These are phyloP conservation scores for Drosophila borborema DNA, from an alignment of 2,888 invertebrate genomes.

Conservation along the genomic window DNA sequence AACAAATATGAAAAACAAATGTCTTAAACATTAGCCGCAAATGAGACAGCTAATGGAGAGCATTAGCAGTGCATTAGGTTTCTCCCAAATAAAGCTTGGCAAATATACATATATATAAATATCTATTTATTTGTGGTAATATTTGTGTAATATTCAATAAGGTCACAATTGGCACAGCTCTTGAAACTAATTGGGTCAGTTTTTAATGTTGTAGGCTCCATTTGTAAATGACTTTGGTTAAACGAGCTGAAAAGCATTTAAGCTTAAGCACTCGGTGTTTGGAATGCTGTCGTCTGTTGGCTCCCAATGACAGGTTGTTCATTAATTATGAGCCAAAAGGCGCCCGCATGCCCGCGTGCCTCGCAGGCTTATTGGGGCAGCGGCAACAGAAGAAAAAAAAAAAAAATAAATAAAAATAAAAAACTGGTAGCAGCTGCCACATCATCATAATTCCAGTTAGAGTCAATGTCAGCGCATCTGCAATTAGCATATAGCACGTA, in stretches of 20 bases:
- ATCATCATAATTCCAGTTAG: constrained; percentile 5
- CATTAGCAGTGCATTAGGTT: constrained; percentile 36
- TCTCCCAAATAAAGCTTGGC: constrained; percentile 52
- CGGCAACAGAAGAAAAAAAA: constrained; percentile 20
- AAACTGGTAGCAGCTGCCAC: constrained; percentile 50
- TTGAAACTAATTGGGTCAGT: constrained; percentile 44
- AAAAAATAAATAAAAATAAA: constrained; percentile 25
- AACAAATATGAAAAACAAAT: constrained; percentile 32
- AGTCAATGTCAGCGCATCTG: constrained; percentile 62
- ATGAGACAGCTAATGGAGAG: constrained; percentile 36
- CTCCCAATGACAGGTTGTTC: constrained; percentile 44
- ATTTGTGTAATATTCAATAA: constrained; percentile 23
- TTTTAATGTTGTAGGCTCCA: constrained; percentile 15
- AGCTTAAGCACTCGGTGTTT: constrained; percentile 21
- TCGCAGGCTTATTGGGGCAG: constrained; percentile 34
- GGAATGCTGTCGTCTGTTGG: constrained; percentile 42
- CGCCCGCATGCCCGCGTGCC: constrained; percentile 53
- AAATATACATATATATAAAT: background rate
- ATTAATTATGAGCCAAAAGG: constrained; percentile 58
- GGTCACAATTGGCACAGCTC: constrained; percentile 32
- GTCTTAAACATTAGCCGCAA: constrained; percentile 27
- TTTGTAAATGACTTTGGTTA: constrained; percentile 38
- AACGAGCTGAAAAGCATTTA: constrained; percentile 45
- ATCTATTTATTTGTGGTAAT: constrained; percentile 1
- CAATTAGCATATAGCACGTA: constrained; percentile 48